Conservation (phyloP, 92 coral and sea anemone species). For the Zoanthus sansibaricus region DNA sequence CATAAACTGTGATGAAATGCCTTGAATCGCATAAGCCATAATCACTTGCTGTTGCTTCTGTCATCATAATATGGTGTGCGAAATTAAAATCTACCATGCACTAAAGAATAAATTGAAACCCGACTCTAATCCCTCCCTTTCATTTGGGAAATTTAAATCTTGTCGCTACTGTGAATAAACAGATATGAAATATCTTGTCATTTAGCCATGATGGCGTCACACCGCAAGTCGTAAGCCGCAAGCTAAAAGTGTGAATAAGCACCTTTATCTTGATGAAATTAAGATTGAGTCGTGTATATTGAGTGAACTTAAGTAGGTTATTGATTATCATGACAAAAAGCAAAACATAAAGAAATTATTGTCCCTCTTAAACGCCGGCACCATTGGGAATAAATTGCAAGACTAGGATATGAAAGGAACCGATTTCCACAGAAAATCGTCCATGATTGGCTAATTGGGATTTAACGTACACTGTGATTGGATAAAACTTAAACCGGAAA, state of each 20-base stretch:
- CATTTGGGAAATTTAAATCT: slow-evolving; percentile 36
- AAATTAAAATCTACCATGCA: background rate
- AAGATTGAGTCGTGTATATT: background rate
- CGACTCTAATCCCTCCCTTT: background rate
- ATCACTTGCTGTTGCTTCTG: slow-evolving; percentile 1
- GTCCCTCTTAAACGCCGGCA: slow-evolving; percentile 18
- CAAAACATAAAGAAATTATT: background rate
- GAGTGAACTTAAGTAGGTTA: background rate
- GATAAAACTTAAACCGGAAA: slow-evolving; percentile 9
- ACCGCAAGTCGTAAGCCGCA: background rate
- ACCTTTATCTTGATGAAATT: background rate
- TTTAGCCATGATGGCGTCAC: background rate
- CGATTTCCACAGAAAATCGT: slow-evolving; percentile 13
- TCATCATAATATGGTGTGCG: background rate
- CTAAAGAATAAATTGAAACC: slow-evolving; percentile 10
- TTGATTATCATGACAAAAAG: slow-evolving; percentile 45
- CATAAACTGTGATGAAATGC: no score
- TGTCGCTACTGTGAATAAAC: background rate
- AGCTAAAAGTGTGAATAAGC: background rate
- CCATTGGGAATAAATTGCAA: slow-evolving; percentile 43
- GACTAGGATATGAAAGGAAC: slow-evolving; percentile 18
- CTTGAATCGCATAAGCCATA: background rate
- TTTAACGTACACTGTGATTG: slow-evolving; percentile 22
- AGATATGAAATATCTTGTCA: slow-evolving; percentile 1
- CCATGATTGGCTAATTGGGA: slow-evolving; percentile 12